These are phyloP conservation scores for Scolopax bukidnonensis DNA, from an alignment of 2,797 vertebrate genomes.

Conservation along the genomic window DNA sequence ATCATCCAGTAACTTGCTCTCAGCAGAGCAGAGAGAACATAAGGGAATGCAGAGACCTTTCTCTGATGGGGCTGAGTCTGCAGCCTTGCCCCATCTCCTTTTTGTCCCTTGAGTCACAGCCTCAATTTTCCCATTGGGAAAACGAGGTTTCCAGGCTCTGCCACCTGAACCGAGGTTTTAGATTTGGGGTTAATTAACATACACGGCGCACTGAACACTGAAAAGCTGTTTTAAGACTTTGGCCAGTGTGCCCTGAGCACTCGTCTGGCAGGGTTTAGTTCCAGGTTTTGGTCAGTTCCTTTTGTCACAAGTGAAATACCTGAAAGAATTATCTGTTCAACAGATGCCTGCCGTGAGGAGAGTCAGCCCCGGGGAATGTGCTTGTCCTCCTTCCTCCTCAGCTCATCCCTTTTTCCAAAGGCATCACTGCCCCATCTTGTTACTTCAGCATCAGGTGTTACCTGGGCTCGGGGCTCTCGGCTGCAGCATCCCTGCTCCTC, in stretches of 20 bases:
- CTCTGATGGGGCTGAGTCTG: background rate
- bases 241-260: background rate
- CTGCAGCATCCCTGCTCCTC: background rate
- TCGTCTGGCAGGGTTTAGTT: background rate
- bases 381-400: background rate
- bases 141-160: background rate
- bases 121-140: background rate
- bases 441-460: accelerated
- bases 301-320: background rate
- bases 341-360: background rate
- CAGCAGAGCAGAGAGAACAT: background rate
- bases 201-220: background rate
- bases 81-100: accelerated
- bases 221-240: background rate
- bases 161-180: background rate
- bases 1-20: too few relatives aligned
- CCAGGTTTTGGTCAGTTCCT: background rate
- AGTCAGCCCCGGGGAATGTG: background rate
- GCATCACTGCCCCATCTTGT: accelerated
- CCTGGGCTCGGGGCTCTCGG: background rate
- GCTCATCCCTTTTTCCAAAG: background rate
- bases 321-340: background rate
- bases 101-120: background rate
- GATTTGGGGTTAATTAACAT: background rate
- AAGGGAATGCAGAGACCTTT: accelerated